These are phyloP conservation scores for Caenorhabditis sp. DNA, from an alignment of 2,888 invertebrate species.

Conservation along the genomic window DNA sequence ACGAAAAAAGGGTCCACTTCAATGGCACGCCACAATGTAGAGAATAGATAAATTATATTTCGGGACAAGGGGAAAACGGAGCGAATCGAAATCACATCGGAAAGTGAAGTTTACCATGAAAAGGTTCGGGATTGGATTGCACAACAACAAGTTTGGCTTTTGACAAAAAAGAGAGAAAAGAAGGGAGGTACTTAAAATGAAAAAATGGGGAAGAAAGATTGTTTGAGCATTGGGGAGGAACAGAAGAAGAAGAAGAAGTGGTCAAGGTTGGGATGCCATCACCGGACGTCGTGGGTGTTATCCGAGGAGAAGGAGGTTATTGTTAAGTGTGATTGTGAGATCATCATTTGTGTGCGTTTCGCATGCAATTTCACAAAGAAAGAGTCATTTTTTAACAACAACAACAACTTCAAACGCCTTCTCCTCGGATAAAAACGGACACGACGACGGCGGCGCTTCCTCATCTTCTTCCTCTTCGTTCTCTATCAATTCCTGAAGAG, in stretches of 20 bases:
- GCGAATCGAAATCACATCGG: too few species aligned
- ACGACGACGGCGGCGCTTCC: slow-evolving; percentile 20
- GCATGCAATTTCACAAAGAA: slow-evolving; percentile 17
- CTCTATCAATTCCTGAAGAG: slow-evolving; percentile 43
- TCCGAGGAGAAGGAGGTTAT: slow-evolving; percentile 5
- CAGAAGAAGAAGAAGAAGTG: slow-evolving; percentile 36
- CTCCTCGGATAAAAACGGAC: slow-evolving; percentile 34
- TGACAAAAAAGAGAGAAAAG: neutral
- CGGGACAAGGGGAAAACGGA: neutral
- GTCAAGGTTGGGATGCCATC: too few species aligned
- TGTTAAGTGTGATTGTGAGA: slow-evolving; percentile 9
- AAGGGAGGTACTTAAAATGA: too few species aligned
- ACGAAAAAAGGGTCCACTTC: neutral
- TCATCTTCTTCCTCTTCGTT: slow-evolving; percentile 24
- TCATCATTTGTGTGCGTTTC: neutral
- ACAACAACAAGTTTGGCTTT: too few species aligned
- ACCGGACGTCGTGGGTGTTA: slow-evolving; percentile 34
- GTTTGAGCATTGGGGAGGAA: too few species aligned
- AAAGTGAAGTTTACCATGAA: too few species aligned
- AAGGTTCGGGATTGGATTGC: slow-evolving; percentile 19
- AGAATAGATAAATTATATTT: too few species aligned
- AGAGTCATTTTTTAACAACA: slow-evolving; percentile 16
- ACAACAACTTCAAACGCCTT: slow-evolving; percentile 36
- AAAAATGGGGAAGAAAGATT: neutral
- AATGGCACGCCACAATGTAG: neutral